phyloP scores from a whole-genome alignment of 2,113 vertebrate species.

The Dryoscopus gambensis region DNA sequence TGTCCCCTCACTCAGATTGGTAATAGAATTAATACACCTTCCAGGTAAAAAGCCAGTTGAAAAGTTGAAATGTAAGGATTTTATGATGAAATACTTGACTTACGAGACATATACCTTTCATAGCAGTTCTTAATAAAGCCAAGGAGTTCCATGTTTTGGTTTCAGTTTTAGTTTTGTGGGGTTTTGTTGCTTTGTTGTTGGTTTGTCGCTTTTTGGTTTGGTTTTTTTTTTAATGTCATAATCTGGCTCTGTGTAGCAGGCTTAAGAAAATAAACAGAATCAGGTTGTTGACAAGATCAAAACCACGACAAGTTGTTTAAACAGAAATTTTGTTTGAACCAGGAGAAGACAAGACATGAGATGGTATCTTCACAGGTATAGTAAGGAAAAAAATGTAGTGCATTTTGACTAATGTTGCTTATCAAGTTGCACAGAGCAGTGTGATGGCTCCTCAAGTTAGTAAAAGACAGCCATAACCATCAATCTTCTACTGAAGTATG shows the following conservation, averaged over 20 bases:
- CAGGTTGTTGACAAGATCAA: background rate
- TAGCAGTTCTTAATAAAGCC: background rate
- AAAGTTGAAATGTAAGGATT: conserved; percentile 2
- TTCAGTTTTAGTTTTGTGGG: background rate
- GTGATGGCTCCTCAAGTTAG: background rate
- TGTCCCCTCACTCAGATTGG: background rate
- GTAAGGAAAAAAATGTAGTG: background rate
- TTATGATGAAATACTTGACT: background rate
- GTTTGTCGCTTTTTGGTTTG: background rate
- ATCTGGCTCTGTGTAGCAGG: background rate
- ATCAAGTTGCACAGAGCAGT: background rate
- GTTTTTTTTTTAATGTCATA: background rate
- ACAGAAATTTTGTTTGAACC: background rate
- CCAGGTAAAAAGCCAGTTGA: background rate
- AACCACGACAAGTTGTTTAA: background rate
- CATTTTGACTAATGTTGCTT: background rate
- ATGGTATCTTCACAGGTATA: background rate
- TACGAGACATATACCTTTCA: conserved; percentile 5
- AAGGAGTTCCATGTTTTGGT: background rate
- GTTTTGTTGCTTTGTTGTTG: background rate
- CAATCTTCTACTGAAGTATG: background rate
- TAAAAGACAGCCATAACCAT: background rate
- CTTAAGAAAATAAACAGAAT: background rate
- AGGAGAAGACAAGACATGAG: background rate
- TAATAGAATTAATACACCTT: background rate